Evolutionary conservation across 1,140 invertebrate genomes (phyloP).

Genomic region (Sarcophaga bullata): DNA sequence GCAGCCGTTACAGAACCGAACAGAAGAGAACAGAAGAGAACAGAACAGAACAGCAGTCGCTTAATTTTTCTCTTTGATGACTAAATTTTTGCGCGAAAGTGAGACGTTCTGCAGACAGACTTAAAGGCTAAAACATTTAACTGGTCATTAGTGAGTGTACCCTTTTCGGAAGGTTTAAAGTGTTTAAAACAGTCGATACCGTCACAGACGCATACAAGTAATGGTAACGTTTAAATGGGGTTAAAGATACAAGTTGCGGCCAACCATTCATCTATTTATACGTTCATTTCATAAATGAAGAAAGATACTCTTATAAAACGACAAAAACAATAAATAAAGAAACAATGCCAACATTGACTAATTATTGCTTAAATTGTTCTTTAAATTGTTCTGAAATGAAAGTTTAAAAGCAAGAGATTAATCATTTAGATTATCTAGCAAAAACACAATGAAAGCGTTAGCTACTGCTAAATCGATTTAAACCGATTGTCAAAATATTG

Average conservation of each 20-base stretch:
- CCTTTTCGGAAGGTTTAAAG: not conserved
- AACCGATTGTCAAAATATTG: too few relatives aligned
- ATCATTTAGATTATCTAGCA: too few relatives aligned
- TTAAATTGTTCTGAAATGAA: not conserved
- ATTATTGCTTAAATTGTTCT: not conserved
- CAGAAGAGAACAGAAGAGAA: not conserved
- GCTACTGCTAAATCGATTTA: too few relatives aligned
- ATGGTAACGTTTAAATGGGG: not conserved
- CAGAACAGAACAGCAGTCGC: not conserved
- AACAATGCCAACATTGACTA: not conserved
- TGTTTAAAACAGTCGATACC: not conserved
- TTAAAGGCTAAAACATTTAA: constrained; percentile 34
- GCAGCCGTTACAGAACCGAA: not conserved
- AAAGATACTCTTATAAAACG: too few relatives aligned
- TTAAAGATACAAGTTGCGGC: not conserved
- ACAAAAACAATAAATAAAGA: not conserved
- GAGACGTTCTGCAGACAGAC: constrained; percentile 22
- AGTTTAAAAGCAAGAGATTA: too few relatives aligned
- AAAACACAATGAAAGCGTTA: too few relatives aligned
- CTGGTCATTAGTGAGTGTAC: constrained; percentile 35
- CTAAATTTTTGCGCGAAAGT: constrained; percentile 27
- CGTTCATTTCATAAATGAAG: not conserved
- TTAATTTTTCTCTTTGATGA: constrained; percentile 23
- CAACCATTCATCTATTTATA: not conserved
- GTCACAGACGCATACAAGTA: not conserved